Evolutionary conservation across 2,113 vertebrate genomes (phyloP).

Genomic region (Stegostoma tigrinum): DNA sequence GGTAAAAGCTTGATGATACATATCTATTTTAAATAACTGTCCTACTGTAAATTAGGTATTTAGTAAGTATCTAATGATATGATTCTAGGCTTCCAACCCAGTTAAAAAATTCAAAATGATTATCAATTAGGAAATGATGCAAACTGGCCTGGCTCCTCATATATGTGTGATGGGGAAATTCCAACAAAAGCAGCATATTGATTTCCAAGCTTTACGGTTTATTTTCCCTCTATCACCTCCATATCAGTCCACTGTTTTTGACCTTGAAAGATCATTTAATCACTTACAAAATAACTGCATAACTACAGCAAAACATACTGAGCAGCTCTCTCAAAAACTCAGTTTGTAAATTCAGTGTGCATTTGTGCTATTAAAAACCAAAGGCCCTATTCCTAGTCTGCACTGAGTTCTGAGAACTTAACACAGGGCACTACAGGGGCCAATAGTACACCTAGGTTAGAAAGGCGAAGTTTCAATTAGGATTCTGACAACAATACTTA

Average conservation of each 20-base stretch:
- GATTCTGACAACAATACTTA: not conserved
- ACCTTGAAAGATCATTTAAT: not conserved
- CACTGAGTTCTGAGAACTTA: not conserved
- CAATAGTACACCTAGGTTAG: not conserved
- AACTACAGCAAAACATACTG: not conserved
- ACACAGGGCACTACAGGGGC: not conserved
- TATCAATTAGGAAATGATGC: too few relatives aligned
- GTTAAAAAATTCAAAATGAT: too few relatives aligned
- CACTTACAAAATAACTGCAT: not conserved
- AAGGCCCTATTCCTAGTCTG: not conserved
- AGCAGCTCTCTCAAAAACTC: not conserved
- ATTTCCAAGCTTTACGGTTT: too few relatives aligned
- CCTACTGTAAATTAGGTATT: not conserved
- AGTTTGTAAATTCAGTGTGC: not conserved
- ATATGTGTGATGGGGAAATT: too few relatives aligned
- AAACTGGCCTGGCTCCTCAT: too few relatives aligned
- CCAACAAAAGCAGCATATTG: too few relatives aligned
- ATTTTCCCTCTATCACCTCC: not conserved
- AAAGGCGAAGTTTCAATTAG: not conserved
- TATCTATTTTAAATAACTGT: not conserved
- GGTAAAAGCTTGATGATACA: not conserved
- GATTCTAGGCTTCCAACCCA: too few relatives aligned
- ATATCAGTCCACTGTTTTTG: not conserved
- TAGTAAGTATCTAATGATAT: not conserved
- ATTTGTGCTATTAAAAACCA: not conserved